phyloP scores from a whole-genome alignment of 2,113 vertebrate species.

The Accipiter virgatus region DNA sequence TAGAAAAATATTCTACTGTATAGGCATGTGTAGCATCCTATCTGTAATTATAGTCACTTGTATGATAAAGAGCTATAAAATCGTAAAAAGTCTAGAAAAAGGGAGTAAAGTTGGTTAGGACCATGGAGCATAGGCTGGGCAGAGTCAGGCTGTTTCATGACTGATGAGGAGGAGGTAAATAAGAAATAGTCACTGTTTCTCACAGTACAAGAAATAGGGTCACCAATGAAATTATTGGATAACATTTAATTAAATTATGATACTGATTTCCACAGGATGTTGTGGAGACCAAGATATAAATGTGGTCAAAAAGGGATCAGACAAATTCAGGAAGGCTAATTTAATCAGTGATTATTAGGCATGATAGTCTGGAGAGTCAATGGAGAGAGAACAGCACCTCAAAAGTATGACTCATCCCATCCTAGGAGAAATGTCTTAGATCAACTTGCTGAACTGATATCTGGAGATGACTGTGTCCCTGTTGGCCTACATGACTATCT shows the following conservation, averaged over 20 bases:
- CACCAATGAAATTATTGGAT: constrained; percentile 43
- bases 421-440: background rate
- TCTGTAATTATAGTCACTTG: background rate
- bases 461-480: background rate
- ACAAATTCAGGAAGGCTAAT: constrained; percentile 45
- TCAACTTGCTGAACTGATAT: background rate
- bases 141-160: background rate
- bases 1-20: background rate
- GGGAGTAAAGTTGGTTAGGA: background rate
- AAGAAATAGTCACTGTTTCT: background rate
- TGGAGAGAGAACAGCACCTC: constrained; percentile 37
- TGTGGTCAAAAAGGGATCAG: constrained; percentile 50
- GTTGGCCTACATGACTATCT: background rate
- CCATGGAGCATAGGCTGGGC: background rate
- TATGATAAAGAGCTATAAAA: background rate
- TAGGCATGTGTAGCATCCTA: background rate
- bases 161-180: background rate
- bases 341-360: constrained; percentile 47
- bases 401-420: constrained; percentile 33
- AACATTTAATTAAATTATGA: background rate
- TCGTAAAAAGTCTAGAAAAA: background rate
- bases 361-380: constrained; percentile 48
- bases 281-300: constrained; percentile 39
- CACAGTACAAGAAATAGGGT: background rate
- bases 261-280: constrained; percentile 54